Evolutionary conservation across 2,888 invertebrate species (phyloP), one percentile per base, ranked within the genome.

Genomic region (Andrena haemorrhoa): DNA sequence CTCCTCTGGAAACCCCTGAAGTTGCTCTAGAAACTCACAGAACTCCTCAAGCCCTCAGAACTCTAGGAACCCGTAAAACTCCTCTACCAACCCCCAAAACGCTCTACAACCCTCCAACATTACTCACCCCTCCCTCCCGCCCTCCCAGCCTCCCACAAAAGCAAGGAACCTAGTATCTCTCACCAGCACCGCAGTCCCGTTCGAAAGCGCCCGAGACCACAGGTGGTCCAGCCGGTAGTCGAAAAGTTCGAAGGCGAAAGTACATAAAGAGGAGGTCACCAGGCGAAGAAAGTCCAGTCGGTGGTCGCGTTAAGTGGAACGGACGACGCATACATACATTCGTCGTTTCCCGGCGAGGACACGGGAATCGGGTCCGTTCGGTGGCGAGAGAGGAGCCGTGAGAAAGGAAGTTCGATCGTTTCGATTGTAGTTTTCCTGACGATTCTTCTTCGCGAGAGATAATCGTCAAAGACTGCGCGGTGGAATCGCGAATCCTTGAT

Each of bases 211-310:
- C 20, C 23, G 31, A 33, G 65, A 60, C 51, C 77, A 56, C 41
- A 74, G 72, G 61, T 60, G 16, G 35, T 60, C 64, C 26, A 29
- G 12, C 33, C 12, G 35, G 61, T 60, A 51, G 58, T 60, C 70
- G 82, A 72, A 88, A 83, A 71, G 69, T 76, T 82, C 61, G 84
- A 85, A 84, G 90, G 89, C 89, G 90, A 90, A 89, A 90, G 90
- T 90, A 84, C 82, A 85, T 8, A 10, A 12, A 58, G 86, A 83
- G 81, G 78, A 84, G 78, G 82, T 76, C 61, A 60, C 53, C 51
- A 81, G 82, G 56, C 56, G 56, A 90, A 88, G 89, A 90, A 90
- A 90, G 90, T 90, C 56, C 64, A 61, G n/a, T 41, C 69, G 60
- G 53, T 65, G 51, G 71, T 61, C 61, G 61, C 23, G 71, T 20